Evolutionary conservation across 1,140 invertebrate genomes (phyloP).

Genomic region (Cyphomyrmex costatus): DNA sequence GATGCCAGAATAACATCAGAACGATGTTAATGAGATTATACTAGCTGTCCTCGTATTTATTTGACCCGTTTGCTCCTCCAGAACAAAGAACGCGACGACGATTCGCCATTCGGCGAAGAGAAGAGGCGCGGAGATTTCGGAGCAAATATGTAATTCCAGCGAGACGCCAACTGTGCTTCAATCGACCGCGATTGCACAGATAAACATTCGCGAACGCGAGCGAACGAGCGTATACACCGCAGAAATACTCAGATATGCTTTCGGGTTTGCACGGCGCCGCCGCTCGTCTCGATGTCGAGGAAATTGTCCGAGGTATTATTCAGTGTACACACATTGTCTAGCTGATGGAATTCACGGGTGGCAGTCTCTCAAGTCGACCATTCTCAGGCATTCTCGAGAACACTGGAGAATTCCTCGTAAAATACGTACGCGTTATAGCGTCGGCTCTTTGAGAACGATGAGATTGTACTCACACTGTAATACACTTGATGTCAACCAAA

Average conservation of each 20-base stretch:
- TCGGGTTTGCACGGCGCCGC: conserved; percentile 45
- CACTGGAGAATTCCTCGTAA: conserved; percentile 44
- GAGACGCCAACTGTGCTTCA: conserved; percentile 38
- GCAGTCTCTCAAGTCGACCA: conserved; percentile 28
- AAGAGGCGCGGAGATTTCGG: neutral
- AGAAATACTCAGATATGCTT: conserved; percentile 42
- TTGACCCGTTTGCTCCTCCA: neutral
- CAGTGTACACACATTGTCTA: conserved; percentile 66
- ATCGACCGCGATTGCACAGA: conserved; percentile 50
- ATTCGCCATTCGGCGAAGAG: neutral
- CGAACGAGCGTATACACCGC: conserved; percentile 9
- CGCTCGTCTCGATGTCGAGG: conserved; percentile 47
- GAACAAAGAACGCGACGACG: neutral
- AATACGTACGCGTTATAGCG: conserved; percentile 9
- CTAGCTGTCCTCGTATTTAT: conserved; percentile 30
- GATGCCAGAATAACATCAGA: conserved; percentile 24
- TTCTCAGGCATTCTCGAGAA: conserved; percentile 38
- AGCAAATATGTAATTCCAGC: conserved; percentile 63
- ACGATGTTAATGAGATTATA: conserved; percentile 17
- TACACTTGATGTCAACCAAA: neutral
- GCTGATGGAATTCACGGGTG: conserved; percentile 70
- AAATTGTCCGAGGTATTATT: conserved; percentile 72
- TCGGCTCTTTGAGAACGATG: neutral
- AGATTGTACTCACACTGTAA: neutral
- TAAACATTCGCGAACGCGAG: conserved; percentile 53